phyloP scores from a whole-genome alignment of 2,113 vertebrate species.

The Pterocles burchelli region DNA sequence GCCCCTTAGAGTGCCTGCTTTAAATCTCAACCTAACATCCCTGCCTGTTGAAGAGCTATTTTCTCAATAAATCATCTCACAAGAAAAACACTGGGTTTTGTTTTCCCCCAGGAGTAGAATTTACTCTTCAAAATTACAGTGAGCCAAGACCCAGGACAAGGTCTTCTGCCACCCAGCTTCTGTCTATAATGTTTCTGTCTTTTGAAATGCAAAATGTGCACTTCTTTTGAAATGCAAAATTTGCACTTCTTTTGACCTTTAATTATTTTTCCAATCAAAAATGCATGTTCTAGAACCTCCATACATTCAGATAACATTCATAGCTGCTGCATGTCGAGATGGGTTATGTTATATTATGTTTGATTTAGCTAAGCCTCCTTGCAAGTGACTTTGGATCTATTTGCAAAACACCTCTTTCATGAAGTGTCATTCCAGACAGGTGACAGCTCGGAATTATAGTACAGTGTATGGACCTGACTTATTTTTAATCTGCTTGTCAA shows the following conservation, averaged over 20 bases:
- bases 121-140: neutral
- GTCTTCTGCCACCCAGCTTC: neutral
- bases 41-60: neutral
- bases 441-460: neutral
- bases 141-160: neutral
- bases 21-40: constrained; percentile 16
- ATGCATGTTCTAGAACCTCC: neutral
- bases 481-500: neutral
- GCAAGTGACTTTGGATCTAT: neutral
- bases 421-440: neutral
- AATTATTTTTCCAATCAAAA: neutral
- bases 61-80: constrained; percentile 39
- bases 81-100: neutral
- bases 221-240: neutral
- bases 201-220: neutral
- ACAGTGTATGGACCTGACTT: neutral
- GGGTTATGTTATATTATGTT: neutral
- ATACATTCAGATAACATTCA: neutral
- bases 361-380: neutral
- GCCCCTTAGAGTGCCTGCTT: neutral
- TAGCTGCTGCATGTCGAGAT: neutral
- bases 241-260: neutral
- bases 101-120: constrained; percentile 6
- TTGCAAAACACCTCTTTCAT: neutral
- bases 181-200: neutral